phyloP scores from a whole-genome alignment of 2,797 vertebrate genomes.

The Somateria mollissima region DNA sequence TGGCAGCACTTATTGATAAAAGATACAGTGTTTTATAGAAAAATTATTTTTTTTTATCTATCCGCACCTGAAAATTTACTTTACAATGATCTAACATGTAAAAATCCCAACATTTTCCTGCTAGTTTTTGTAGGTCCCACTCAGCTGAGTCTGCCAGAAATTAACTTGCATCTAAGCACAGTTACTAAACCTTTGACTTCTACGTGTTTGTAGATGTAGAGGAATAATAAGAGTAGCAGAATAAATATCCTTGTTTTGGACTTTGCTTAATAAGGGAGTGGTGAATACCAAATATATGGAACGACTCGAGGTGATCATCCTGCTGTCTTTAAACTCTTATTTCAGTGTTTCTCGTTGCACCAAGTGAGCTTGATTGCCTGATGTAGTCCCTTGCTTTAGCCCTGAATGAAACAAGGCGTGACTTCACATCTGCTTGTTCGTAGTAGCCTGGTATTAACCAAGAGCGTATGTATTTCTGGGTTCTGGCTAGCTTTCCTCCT shows the following conservation, averaged over 20 bases:
- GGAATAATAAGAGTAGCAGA: background rate
- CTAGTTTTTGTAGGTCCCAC: background rate
- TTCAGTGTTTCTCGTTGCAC: background rate
- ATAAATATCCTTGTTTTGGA: background rate
- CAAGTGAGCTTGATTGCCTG: rapidly evolving
- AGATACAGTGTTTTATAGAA: background rate
- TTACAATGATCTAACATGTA: background rate
- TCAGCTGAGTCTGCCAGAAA: background rate
- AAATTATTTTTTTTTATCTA: background rate
- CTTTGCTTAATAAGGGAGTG: background rate
- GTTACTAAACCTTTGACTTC: background rate
- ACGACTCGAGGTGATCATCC: background rate
- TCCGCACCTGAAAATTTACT: background rate
- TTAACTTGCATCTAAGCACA: background rate
- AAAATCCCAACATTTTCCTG: background rate
- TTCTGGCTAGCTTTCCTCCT: background rate
- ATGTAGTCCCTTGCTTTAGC: background rate
- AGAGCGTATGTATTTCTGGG: rapidly evolving
- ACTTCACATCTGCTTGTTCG: background rate
- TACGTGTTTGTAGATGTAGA: background rate
- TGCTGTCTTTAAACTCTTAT: background rate
- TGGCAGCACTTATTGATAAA: background rate
- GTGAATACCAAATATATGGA: background rate
- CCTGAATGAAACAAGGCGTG: background rate
- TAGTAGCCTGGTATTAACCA: background rate